Conservation (phyloP, 2,888 invertebrate genomes). For the Acleris holmiana region DNA sequence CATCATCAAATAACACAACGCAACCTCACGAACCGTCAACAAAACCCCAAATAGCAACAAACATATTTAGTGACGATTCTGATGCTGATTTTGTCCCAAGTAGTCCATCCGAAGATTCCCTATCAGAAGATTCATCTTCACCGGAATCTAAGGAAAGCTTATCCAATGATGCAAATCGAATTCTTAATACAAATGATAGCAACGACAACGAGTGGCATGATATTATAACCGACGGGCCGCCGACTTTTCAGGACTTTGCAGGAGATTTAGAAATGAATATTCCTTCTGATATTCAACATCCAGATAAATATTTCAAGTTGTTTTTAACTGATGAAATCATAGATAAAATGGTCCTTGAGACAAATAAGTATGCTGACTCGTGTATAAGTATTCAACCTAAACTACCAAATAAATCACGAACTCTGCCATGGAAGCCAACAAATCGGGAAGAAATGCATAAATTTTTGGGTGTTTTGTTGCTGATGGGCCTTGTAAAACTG, state of each 20-base stretch:
- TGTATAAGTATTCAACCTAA: constrained; percentile 1
- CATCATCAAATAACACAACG: background rate
- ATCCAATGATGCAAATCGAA: constrained; percentile 8
- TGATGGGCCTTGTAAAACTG: constrained; percentile 45
- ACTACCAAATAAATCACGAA: constrained; percentile 32
- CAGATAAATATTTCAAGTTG: background rate
- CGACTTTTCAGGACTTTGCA: too few relatives aligned
- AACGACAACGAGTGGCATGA: too few relatives aligned
- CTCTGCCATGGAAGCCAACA: constrained; percentile 42
- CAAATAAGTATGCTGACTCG: constrained; percentile 8
- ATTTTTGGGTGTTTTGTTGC: constrained; percentile 43
- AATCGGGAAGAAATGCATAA: constrained; percentile 39
- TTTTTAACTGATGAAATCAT: constrained; percentile 9
- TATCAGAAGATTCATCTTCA: too few relatives aligned
- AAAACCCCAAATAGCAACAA: too few relatives aligned
- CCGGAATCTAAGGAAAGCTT: constrained; percentile 4
- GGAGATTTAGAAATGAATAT: too few relatives aligned
- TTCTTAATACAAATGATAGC: background rate
- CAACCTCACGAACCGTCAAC: too few relatives aligned
- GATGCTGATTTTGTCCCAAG: too few relatives aligned
- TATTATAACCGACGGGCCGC: too few relatives aligned
- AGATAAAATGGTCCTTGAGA: constrained; percentile 10
- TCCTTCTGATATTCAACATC: background rate
- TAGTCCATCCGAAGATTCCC: too few relatives aligned
- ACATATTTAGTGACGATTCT: too few relatives aligned